Evolutionary conservation across 2,888 invertebrate genomes (phyloP).

Genomic region (Seladonia tumulorum): DNA sequence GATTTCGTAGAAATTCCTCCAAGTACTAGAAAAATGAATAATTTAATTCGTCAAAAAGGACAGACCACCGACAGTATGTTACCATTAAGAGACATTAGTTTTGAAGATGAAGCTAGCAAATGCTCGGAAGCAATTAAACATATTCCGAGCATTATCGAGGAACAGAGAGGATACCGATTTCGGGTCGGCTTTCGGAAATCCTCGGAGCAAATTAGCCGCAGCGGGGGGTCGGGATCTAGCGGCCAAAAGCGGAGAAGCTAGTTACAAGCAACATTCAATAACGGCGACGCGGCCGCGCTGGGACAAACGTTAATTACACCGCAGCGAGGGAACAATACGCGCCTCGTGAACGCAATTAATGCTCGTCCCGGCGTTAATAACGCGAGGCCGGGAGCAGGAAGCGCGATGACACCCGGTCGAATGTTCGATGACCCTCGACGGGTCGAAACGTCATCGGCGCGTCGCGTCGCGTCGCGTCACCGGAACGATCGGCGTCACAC

Average conservation of each 20-base stretch:
- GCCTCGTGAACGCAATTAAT: conserved; percentile 46
- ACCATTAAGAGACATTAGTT: neutral
- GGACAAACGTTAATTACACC: conserved; percentile 40
- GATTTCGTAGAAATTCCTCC: neutral
- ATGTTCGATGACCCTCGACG: conserved; percentile 42
- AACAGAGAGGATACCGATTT: neutral
- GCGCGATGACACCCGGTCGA: conserved; percentile 41
- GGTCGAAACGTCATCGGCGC: conserved; percentile 51
- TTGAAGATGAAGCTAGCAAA: neutral
- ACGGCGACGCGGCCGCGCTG: neutral
- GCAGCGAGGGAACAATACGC: conserved; percentile 20
- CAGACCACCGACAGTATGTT: neutral
- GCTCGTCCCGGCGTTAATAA: conserved; percentile 47
- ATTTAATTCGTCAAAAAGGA: neutral
- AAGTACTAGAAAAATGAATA: neutral
- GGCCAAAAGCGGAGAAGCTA: neutral
- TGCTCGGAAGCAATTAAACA: neutral
- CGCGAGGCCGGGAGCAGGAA: conserved; percentile 19
- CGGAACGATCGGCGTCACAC: conserved; percentile 57
- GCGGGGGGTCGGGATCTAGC: neutral
- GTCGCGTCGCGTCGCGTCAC: conserved; percentile 58
- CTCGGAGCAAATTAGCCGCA: neutral
- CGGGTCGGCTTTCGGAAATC: neutral
- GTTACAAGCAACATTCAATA: conserved; percentile 22
- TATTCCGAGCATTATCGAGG: neutral